Base-by-base conservation (phyloP, 2,113 vertebrate genomes). In the Montifringilla adamsi region DNA sequence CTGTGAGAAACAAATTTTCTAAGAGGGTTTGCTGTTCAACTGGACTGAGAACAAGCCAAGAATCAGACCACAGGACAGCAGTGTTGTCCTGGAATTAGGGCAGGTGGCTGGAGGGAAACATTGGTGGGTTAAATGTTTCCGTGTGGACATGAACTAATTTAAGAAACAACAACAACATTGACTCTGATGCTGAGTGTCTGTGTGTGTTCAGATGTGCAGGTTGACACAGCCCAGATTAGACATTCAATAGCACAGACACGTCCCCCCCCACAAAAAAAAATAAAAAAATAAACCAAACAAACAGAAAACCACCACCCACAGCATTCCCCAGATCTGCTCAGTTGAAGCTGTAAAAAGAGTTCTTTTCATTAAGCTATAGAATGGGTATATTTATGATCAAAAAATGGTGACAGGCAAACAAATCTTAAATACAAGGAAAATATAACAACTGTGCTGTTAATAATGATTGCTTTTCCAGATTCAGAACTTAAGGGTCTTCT, bases 1-100 rank as follows among this genome's bases (percentile, higher is more conserved):
- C 44, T 72, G 62, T 79, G 60, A 93, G 86, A 94, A 96, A 59
- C 37, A 73, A 30, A 68, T 84, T 94, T 94, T 94, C 90, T 92
- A 23, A 93, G 78, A 81, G 49, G 31, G 28, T 81, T 93, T 82
- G 46, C 89, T 89, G 37, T 84, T 96, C 80, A 76, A 1, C 49
- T n/a, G 35, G 44, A 3, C 47, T 74, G 50, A 78, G 41, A 80
- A 41, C 0, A 18, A 91, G 80, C 70, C 86, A 95, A 81, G n/a
- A 84, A 13, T 68, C 49, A 39, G 46, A 89, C 55, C 86, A 89
- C 83, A 92, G 84, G 69, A 76, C 53, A 77, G 30, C 79, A 62
- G 21, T 39, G 44, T 24, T 83, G 75, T 63, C 59, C 64, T 80
- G 85, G 83, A 64, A 35, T 74, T 35, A 76, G 24, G 66, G 53